A percentile compares a stretch with the other conserved stretches of the same genome.
Evolutionary conservation across 2,797 vertebrate species (phyloP).

Genomic region (Psittacula derbiana): DNA sequence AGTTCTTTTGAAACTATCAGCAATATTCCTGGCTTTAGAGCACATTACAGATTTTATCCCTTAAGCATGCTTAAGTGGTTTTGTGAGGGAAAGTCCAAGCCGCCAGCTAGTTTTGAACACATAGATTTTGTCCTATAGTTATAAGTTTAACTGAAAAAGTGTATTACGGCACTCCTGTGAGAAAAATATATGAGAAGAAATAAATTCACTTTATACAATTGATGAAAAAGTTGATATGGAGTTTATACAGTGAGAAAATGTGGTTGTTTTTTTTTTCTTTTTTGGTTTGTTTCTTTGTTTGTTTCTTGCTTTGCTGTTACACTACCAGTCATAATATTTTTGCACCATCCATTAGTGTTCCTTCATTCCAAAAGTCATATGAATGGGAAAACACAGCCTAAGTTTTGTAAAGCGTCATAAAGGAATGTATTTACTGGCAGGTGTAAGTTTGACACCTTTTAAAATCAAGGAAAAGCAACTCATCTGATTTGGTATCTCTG

Average conservation of each 20-base stretch:
- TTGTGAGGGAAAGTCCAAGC: background rate
- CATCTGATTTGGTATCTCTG: background rate
- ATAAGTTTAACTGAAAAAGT: background rate
- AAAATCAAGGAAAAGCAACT: background rate
- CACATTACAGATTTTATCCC: background rate
- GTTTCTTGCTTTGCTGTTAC: background rate
- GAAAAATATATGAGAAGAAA: background rate
- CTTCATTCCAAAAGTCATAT: background rate
- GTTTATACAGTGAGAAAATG: background rate
- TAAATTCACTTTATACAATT: background rate
- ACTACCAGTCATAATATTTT: background rate
- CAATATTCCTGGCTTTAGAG: background rate
- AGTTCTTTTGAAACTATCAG: background rate
- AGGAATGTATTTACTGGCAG: background rate
- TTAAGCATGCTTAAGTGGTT: background rate
- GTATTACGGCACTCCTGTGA: background rate
- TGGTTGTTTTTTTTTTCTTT: background rate
- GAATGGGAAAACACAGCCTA: background rate
- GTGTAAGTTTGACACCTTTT: background rate
- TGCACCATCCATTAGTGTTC: background rate
- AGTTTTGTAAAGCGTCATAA: background rate
- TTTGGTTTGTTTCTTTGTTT: background rate
- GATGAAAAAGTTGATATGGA: background rate
- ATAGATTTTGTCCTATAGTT: background rate
- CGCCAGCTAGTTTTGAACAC: background rate